Evolutionary conservation across 2,888 invertebrate genomes (phyloP).

Genomic region (Hyppa rectilinea): DNA sequence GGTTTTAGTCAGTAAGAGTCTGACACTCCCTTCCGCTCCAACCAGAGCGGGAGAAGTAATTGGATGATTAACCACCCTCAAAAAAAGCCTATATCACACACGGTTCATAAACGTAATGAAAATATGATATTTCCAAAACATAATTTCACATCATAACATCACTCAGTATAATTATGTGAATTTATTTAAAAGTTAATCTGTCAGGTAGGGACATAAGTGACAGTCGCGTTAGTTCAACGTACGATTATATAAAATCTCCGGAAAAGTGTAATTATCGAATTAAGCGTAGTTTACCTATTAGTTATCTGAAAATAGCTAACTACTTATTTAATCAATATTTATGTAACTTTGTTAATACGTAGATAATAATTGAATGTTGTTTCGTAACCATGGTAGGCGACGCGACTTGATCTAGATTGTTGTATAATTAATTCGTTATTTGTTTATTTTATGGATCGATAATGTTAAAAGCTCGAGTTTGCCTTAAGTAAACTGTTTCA

Average conservation of each 20-base stretch:
- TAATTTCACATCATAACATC: too few species aligned
- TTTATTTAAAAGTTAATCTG: not conserved
- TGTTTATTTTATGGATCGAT: not conserved
- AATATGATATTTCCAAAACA: too few species aligned
- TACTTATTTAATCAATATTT: constrained; percentile 33
- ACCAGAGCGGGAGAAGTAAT: too few species aligned
- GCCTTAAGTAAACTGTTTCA: not conserved
- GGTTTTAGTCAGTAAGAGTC: too few species aligned
- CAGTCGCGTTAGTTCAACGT: constrained; percentile 22
- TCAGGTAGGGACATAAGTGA: not conserved
- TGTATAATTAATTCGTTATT: constrained; percentile 28
- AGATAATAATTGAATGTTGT: constrained; percentile 42
- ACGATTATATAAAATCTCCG: constrained; percentile 33
- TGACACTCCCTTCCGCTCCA: too few species aligned
- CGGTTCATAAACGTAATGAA: too few species aligned
- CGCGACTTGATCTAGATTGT: constrained; percentile 51
- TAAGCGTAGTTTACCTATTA: constrained; percentile 16
- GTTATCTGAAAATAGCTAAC: constrained; percentile 11
- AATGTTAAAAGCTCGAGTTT: not conserved
- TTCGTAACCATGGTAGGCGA: constrained; percentile 28
- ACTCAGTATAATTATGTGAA: not conserved
- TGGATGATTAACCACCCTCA: too few species aligned
- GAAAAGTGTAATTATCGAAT: constrained; percentile 24
- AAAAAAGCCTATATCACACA: too few species aligned
- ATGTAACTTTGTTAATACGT: constrained; percentile 42